Evolutionary conservation across 92 coral and sea anemone species (phyloP).

Genomic region (Heliopora coerulea): DNA sequence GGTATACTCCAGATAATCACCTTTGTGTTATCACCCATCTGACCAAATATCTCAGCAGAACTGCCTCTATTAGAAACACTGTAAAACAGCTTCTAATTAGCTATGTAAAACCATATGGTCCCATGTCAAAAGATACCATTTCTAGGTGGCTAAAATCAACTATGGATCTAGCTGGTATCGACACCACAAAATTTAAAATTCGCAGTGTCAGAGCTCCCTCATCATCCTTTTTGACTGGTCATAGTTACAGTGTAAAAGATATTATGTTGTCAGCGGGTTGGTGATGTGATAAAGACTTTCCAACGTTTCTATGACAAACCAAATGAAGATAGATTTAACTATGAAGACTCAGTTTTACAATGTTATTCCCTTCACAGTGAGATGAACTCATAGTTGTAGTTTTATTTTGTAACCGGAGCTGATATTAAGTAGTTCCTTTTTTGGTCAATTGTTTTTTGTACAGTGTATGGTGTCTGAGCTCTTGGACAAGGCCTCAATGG

Average conservation of each 20-base stretch:
- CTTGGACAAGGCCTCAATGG: conserved; percentile 12
- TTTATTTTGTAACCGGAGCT: too few relatives aligned
- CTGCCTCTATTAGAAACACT: not conserved
- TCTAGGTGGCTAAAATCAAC: too few relatives aligned
- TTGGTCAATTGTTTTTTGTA: too few relatives aligned
- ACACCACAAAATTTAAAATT: conserved; percentile 36
- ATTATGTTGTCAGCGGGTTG: conserved; percentile 46
- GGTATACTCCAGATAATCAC: conserved; percentile 10
- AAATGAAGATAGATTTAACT: conserved; percentile 3
- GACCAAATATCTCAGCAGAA: not conserved
- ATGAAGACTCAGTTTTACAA: conserved; percentile 9
- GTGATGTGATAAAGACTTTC: conserved; percentile 45
- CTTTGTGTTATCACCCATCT: not conserved
- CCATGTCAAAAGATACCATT: too few relatives aligned
- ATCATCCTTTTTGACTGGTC: conserved; percentile 15
- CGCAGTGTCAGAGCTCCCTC: conserved; percentile 46
- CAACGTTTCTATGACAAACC: conserved; percentile 37
- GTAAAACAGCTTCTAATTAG: conserved; percentile 27
- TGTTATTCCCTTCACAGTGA: not conserved
- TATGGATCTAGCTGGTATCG: conserved; percentile 45
- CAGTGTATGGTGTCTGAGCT: not conserved
- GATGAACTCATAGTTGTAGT: too few relatives aligned
- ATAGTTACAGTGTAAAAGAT: conserved; percentile 25
- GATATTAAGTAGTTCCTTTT: too few relatives aligned
- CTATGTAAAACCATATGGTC: too few relatives aligned